phyloP scores from a whole-genome alignment of 1,140 invertebrate species.

The Drosophila setifemur region DNA sequence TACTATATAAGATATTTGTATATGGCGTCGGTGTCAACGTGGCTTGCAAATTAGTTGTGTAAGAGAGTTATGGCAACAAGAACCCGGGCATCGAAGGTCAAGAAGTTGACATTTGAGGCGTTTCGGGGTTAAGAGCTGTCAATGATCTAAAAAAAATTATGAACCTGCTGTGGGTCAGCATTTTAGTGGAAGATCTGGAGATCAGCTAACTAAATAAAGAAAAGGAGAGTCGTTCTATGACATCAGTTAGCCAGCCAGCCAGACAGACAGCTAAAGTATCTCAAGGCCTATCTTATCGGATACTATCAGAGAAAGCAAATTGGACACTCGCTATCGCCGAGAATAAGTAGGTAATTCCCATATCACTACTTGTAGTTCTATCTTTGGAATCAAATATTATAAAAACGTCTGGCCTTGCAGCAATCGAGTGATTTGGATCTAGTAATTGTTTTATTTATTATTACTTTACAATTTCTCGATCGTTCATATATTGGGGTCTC shows the following conservation, averaged over 20 bases:
- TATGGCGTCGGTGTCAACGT: constrained; percentile 42
- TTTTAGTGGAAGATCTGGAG: neutral
- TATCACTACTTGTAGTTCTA: constrained; percentile 10
- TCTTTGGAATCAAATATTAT: constrained; percentile 12
- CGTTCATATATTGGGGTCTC: neutral
- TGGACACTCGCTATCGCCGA: neutral
- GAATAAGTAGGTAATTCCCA: constrained; percentile 21
- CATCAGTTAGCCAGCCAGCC: neutral
- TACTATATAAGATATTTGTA: constrained; percentile 36
- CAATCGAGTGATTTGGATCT: neutral
- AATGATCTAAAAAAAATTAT: constrained; percentile 32
- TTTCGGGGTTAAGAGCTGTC: constrained; percentile 37
- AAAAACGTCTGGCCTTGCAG: constrained; percentile 19
- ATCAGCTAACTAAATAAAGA: no score
- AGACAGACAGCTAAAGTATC: constrained; percentile 16
- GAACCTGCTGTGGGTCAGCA: constrained; percentile 2
- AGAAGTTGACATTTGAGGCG: constrained; percentile 62
- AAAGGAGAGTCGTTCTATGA: no score
- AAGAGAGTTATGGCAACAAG: constrained; percentile 53
- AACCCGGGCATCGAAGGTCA: constrained; percentile 32
- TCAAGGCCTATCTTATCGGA: constrained; percentile 22
- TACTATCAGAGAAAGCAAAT: constrained; percentile 13
- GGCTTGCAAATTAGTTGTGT: constrained; percentile 57
- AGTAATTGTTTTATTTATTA: neutral
- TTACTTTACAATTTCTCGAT: neutral